Evolutionary conservation across 2,888 invertebrate species (phyloP), one percentile per base, ranked within the genome.

Genomic region (Cryptocheilus praepositus): DNA sequence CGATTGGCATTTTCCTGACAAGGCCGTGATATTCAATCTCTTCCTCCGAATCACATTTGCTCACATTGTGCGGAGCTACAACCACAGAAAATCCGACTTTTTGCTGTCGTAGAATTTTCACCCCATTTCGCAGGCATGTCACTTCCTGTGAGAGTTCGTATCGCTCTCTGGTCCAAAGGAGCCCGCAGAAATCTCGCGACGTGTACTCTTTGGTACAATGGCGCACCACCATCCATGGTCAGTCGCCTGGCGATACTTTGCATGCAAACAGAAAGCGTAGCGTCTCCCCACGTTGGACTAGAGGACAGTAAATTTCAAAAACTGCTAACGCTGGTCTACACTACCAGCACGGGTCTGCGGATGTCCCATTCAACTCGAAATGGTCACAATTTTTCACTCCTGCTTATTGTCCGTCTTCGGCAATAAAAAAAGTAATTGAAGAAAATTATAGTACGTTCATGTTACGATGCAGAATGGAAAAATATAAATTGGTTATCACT

Each of bases 71-170:
- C 36, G 8, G 11, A 13, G 49, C 13, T 2, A 5, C 11, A 16
- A 49, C 16, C 15, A 5, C 15, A 49, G 49, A 49, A 49, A 49
- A 49, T 1, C 18, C 16, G 49, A 59, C 65, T 78, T 79, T 80
- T 75, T 75, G 73, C 64, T 64, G 64, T 67, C 44, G 53, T 69
- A 60, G 74, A 71, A 73, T 81, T 82, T 81, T 82, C 81, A 81
- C 79, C 72, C 82, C 82, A 82, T 82, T 81, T 82, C 72, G 77
- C 79, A 72, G 71, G 66, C 71, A 76, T 70, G 77, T 76, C 77
- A 71, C 77, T 80, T 82, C 81, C 81, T 74, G 75, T 59, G 63
- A 43, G 69, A 72, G 73, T 70, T 73, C 74, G 79, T 79, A 80
- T 81, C 80, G 71, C 63, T 76, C 71, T 80, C 58, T 61, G 52